These are phyloP conservation scores for Ephialtes manifestator DNA, from an alignment of 2,888 invertebrate genomes.

Conservation along the genomic window DNA sequence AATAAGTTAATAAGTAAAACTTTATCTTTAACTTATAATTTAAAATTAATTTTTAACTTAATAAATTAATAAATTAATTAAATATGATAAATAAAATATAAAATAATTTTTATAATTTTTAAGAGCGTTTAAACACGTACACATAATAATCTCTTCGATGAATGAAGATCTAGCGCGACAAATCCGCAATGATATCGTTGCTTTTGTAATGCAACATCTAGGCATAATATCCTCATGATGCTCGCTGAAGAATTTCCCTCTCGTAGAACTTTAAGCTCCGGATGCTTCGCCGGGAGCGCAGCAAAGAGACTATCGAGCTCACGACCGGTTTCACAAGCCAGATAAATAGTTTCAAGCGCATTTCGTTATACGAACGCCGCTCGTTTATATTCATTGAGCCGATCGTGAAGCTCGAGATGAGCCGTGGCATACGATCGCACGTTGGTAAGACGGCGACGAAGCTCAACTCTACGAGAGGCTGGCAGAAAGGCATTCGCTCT, in stretches of 20 bases:
- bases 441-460: constrained; percentile 17
- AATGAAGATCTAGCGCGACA: background rate
- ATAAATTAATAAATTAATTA: too few relatives aligned
- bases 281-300: constrained; percentile 22
- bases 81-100: too few relatives aligned
- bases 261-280: constrained; percentile 16
- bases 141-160: background rate
- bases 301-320: constrained; percentile 35
- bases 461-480: background rate
- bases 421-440: background rate
- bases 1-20: too few relatives aligned
- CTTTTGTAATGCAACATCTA: background rate
- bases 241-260: constrained; percentile 20
- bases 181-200: background rate
- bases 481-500: background rate
- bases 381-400: constrained; percentile 65
- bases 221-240: background rate
- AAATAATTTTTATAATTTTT: too few relatives aligned
- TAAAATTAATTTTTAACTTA: too few relatives aligned
- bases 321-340: constrained; percentile 67
- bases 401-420: constrained; percentile 34
- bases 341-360: constrained; percentile 66
- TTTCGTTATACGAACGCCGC: constrained; percentile 60
- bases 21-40: too few relatives aligned
- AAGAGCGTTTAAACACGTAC: background rate